phyloP scores from a whole-genome alignment of 2,113 vertebrate genomes.

The Myiozetetes cayanensis region DNA sequence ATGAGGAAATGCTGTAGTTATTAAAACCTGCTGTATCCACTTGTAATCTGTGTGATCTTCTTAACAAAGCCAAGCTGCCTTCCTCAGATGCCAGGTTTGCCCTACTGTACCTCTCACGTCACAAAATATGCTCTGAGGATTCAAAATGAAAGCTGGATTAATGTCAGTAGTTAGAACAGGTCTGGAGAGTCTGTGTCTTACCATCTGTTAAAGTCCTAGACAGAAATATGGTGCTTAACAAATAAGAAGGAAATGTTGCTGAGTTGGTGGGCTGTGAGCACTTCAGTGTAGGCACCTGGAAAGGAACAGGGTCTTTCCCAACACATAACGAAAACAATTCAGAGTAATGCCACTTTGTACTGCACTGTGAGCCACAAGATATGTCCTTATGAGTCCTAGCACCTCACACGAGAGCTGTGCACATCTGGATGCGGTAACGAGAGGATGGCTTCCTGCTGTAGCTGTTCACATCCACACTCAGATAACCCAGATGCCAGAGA shows the following conservation, averaged over 20 bases:
- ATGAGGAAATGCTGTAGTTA: not conserved
- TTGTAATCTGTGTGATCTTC: not conserved
- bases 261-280: not conserved
- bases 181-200: not conserved
- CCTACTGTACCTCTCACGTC: not conserved
- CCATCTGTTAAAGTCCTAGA: not conserved
- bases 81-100: not conserved
- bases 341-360: not conserved
- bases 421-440: not conserved
- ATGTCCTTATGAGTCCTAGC: not conserved
- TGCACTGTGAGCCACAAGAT: not conserved
- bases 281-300: not conserved
- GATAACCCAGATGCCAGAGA: not conserved
- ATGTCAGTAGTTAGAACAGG: not conserved
- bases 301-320: not conserved
- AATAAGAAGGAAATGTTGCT: not conserved
- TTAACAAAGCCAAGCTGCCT: conserved; percentile 17
- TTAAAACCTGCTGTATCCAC: conserved; percentile 3
- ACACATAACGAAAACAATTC: not conserved
- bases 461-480: not conserved
- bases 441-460: not conserved
- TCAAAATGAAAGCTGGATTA: conserved; percentile 4
- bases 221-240: not conserved
- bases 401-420: not conserved
- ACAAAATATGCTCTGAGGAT: not conserved